Base-by-base conservation (phyloP, 2,888 invertebrate species). In the Ischnura elegans region DNA sequence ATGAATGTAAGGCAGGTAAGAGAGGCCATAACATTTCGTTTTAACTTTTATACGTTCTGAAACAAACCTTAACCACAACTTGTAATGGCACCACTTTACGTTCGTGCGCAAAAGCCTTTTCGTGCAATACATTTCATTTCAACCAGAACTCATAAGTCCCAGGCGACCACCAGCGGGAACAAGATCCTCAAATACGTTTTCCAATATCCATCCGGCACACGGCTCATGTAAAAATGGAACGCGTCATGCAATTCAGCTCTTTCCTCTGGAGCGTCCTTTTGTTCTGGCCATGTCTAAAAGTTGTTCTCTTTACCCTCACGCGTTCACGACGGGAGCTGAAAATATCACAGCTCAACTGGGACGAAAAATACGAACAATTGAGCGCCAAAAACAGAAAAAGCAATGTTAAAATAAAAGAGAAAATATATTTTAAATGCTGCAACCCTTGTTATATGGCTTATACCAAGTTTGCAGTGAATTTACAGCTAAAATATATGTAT, bases 101-200 rank as follows among this genome's bases (percentile, higher is more conserved):
- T 76, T 76, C n/a, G n/a, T 29, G 76, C 76, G 76, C 36, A 76
- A 76, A n/a, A 76, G 76, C 76, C 76, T 76, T 76, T n/a, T 76
- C 10, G 19, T 51, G 51, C 19, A 19, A 13, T 6, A n/a, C 36
- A 16, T 36, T 36, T 76, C 16, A 36, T 36, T 36, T 16, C 36
- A 13, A 5, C 36, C 36, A 2, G 0, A 36, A 6, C 36, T n/a
- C n/a, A 8, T 21, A 61, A n/a, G 21, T 1, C n/a, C 61, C n/a
- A 61, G 61, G 61, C 47, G 61, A 16, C 61, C 25, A 36, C 13
- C 8, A 8, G n/a, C n/a, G 61, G 51, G 51, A 19, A 51, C 51
- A 6, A 8, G 76, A n/a, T n/a, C 13, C 76, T 0, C 29, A 76
- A 36, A 29, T 76, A 36, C 36, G 76, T 76, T 76, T 29, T 36